Evolutionary conservation across 2,797 vertebrate species (phyloP).

Genomic region (Lacerta agilis): DNA sequence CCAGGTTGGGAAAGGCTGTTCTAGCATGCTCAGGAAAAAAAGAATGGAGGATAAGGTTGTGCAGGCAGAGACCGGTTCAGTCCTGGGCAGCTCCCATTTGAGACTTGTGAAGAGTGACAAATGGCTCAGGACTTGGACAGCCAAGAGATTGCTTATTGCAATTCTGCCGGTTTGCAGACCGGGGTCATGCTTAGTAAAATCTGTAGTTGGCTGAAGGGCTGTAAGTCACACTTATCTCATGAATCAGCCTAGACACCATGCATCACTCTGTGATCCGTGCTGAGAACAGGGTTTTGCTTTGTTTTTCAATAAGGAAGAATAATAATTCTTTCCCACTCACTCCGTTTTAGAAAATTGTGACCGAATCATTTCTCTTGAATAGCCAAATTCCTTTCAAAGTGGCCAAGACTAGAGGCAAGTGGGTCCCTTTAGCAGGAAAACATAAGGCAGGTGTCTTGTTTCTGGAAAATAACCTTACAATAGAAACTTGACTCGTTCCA

Average conservation of each 20-base stretch:
- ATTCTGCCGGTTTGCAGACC: neutral
- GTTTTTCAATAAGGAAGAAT: no score
- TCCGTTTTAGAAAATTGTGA: neutral
- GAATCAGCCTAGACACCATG: constrained; percentile 48
- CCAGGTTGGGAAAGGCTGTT: no score
- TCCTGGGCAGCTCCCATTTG: accelerated
- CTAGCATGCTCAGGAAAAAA: neutral
- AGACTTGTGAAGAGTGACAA: accelerated
- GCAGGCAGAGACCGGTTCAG: neutral
- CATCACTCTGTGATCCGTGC: constrained; percentile 7
- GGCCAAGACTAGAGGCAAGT: no score
- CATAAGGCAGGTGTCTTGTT: neutral
- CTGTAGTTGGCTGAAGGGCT: constrained; percentile 39
- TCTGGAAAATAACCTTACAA: neutral
- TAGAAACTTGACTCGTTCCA: neutral
- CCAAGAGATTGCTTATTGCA: neutral
- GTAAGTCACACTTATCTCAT: constrained; percentile 70
- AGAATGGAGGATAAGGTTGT: neutral
- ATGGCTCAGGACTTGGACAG: neutral
- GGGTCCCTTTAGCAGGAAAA: neutral
- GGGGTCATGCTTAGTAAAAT: constrained; percentile 46
- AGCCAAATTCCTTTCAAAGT: no score
- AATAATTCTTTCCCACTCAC: no score
- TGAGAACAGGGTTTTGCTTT: constrained; percentile 3
- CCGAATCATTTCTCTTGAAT: no score